phyloP scores from a whole-genome alignment of 1,140 invertebrate species.

The Rhynchophorus ferrugineus region DNA sequence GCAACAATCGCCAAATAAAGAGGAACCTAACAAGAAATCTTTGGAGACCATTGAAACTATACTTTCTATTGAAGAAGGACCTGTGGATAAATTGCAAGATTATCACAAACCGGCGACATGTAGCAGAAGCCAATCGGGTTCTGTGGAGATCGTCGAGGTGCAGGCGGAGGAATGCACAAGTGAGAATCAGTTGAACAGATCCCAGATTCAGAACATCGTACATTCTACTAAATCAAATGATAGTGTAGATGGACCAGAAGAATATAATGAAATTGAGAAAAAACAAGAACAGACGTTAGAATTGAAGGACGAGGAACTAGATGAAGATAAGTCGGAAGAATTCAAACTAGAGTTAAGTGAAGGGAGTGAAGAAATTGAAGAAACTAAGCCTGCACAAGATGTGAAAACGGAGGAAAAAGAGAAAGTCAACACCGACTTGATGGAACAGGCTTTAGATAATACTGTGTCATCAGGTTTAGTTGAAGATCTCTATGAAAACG shows the following conservation, averaged over 20 bases:
- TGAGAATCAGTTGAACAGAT: conserved; percentile 37
- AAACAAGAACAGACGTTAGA: background rate
- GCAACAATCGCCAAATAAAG: conserved; percentile 15
- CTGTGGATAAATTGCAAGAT: background rate
- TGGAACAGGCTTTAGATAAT: conserved; percentile 24
- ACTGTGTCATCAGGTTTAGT: conserved; percentile 31
- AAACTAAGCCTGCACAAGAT: background rate
- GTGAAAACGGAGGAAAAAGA: background rate
- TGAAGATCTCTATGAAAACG: conserved; percentile 45
- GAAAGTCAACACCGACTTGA: conserved; percentile 13
- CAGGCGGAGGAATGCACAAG: conserved; percentile 36
- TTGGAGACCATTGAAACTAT: background rate
- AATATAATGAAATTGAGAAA: conserved; percentile 16
- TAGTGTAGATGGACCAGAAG: conserved; percentile 14
- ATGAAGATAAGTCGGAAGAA: background rate
- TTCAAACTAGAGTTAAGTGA: conserved; percentile 1
- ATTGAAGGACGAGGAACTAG: background rate
- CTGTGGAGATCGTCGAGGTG: conserved; percentile 34
- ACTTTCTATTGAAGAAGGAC: background rate
- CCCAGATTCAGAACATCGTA: conserved; percentile 33
- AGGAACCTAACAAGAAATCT: conserved; percentile 4
- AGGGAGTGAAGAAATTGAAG: background rate
- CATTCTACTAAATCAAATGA: conserved; percentile 22
- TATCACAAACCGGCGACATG: background rate
- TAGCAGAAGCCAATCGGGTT: conserved; percentile 17